These are phyloP conservation scores for Rhyacichthys aspro DNA, from an alignment of 2,797 vertebrate genomes.

Conservation along the genomic window DNA sequence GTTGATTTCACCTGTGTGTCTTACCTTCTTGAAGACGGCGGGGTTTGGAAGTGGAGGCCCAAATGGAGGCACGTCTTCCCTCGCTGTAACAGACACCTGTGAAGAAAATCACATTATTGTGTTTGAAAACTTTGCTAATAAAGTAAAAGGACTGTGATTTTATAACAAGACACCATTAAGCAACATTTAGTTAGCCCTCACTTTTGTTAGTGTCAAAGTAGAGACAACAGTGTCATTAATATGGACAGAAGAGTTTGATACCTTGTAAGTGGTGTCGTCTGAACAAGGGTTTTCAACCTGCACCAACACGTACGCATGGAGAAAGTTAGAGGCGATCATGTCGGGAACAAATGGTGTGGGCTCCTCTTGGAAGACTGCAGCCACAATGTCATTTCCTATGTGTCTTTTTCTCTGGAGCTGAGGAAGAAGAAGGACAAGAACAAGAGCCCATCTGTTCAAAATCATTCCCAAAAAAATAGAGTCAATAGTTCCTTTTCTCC, in stretches of 20 bases:
- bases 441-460: no score
- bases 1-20: background rate
- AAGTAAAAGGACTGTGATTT: no score
- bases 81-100: conserved; percentile 94
- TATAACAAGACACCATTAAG: no score
- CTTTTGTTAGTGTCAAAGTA: background rate
- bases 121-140: no score
- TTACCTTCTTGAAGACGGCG: conserved; percentile 92
- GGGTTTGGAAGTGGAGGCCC: conserved; percentile 92
- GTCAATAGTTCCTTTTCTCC: no score
- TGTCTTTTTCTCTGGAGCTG: conserved; percentile 97
- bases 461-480: no score
- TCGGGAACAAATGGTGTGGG: conserved; percentile 96
- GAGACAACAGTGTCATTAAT: no score
- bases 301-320: conserved; percentile 94
- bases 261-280: conserved; percentile 88
- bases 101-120: conserved; percentile 13
- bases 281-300: conserved; percentile 87
- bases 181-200: no score
- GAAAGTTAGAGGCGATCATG: conserved; percentile 98
- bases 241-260: conserved; percentile 55
- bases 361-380: conserved; percentile 94
- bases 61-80: conserved; percentile 93
- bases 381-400: conserved; percentile 97
- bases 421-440: conserved; percentile 1